Percentiles rank a stretch among this genome's conserved stretches.
phyloP scores from a whole-genome alignment of 2,888 invertebrate genomes.

The Muschampia plurimacula region DNA sequence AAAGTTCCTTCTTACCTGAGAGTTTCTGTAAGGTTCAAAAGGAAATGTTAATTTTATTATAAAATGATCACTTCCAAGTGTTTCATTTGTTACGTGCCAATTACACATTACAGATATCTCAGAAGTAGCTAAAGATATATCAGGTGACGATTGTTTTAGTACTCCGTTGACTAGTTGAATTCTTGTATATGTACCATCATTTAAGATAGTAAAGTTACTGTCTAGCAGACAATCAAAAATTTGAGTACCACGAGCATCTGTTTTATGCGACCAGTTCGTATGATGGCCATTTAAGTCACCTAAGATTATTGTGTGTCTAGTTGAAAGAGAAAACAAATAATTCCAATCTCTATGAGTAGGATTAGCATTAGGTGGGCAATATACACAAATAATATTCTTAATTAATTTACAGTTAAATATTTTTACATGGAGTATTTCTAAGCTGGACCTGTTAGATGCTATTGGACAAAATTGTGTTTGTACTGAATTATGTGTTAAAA shows the following conservation, averaged over 20 bases:
- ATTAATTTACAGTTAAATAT: not conserved
- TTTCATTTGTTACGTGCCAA: not conserved
- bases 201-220: not conserved
- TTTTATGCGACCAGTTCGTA: not conserved
- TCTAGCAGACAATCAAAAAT: not conserved
- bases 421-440: not conserved
- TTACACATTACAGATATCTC: not conserved
- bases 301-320: not conserved
- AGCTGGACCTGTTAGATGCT: not conserved
- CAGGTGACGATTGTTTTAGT: not conserved
- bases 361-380: not conserved
- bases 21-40: not conserved
- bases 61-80: not conserved
- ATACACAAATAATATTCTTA: not conserved
- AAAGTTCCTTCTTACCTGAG: not conserved
- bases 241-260: not conserved
- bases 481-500: not conserved
- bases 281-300: not conserved
- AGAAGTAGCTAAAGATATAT: not conserved
- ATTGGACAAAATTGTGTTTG: not conserved
- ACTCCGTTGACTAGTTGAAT: not conserved
- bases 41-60: not conserved
- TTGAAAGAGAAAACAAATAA: not conserved
- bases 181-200: not conserved
- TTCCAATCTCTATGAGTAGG: not conserved